Base-by-base conservation (phyloP, 2,113 vertebrate genomes). In the Gambusia affinis region DNA sequence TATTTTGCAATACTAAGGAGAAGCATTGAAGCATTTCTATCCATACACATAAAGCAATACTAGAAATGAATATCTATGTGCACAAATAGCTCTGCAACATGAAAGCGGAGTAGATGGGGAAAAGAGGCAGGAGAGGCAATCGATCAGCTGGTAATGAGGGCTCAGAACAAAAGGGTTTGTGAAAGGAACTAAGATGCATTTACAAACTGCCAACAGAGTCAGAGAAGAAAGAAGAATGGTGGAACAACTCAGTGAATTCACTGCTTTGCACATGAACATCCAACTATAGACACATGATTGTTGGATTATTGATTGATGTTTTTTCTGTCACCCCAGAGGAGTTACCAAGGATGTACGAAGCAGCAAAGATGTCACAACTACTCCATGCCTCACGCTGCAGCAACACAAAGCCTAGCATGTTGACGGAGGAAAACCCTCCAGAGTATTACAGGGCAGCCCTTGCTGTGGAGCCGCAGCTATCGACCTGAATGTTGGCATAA, bases 81-180 rank as follows among this genome's bases (percentile, higher is more conserved):
- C 10, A 65, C 62, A 72, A 78, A 78, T 78, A 72, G 74, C 6
- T 33, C 69, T 72, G 72, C 51, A 37, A 66, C 60, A 61, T 39
- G 42, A 60, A 57, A 35, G 78, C 1, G 62, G 29, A 35, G 47
- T 67, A 44, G 27, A 54, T 1, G 8, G 6, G 47, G 73, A 75
- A 73, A 54, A 64, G 42, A 81, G 64, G 82, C 74, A 73, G 64
- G 30, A 77, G 64, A 31, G 67, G 39, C 72, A 57, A 91, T 91
- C 85, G 33, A 92, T 92, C 80, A 72, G 39, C 65, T 42, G 27
- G 69, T 87, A 91, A 93, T 89, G 78, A 76, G 62, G 79, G 35
- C 75, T 71, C 71, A 70, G 77, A 83, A 80, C 39, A 62, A 37
- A 35, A 80, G 60, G 60, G 72, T 80, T 83, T 54, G 68, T 74